These are phyloP conservation scores for Ichneumoninae sp. DNA, from an alignment of 2,888 invertebrate genomes.

Conservation along the genomic window DNA sequence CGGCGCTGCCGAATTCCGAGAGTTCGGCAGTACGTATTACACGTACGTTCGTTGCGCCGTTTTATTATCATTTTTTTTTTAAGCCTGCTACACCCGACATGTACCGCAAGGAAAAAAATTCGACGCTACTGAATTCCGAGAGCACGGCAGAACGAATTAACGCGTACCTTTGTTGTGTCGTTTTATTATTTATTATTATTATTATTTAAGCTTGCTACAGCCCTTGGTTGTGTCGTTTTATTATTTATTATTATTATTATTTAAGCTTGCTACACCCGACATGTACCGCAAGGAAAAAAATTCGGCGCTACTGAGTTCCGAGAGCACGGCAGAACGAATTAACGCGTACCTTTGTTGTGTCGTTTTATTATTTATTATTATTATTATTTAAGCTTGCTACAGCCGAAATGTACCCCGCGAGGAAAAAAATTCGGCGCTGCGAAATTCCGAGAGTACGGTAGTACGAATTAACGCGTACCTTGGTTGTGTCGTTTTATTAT, in stretches of 20 bases:
- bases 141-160: slow-evolving; percentile 10
- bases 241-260: too few species aligned
- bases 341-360: too few species aligned
- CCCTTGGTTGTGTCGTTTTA: too few species aligned
- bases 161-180: slow-evolving; percentile 20
- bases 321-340: neutral
- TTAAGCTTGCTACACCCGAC: neutral
- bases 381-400: too few species aligned
- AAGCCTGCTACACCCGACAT: neutral
- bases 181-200: neutral
- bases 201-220: too few species aligned
- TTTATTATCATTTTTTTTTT: too few species aligned
- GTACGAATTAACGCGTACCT: neutral
- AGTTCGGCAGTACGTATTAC: neutral
- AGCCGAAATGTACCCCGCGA: too few species aligned
- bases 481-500: too few species aligned
- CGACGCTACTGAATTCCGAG: neutral
- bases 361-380: too few species aligned
- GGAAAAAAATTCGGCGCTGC: too few species aligned
- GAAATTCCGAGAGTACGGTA: too few species aligned
- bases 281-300: neutral
- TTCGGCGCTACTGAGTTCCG: neutral
- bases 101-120: neutral
- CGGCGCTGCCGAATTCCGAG: neutral
- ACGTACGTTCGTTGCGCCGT: too few species aligned